A percentile compares a stretch with the other conserved stretches of the same genome.
Evolutionary conservation across 2,797 vertebrate species (phyloP).

Genomic region (Poecilia picta): DNA sequence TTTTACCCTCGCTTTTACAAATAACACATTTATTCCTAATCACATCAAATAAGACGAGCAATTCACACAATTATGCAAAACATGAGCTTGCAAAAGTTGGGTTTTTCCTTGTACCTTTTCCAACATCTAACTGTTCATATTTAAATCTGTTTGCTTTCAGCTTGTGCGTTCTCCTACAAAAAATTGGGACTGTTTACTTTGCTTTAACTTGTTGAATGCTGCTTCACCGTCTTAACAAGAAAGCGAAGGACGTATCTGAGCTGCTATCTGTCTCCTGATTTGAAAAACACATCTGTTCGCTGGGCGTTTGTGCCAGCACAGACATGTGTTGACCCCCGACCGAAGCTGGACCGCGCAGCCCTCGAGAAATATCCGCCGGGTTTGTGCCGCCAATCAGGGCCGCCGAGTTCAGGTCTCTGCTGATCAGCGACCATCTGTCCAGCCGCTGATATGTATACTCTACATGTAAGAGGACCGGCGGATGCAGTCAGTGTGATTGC

Average conservation of each 20-base stretch:
- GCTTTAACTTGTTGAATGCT: conserved; percentile 1
- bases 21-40: not conserved
- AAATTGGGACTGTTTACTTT: not conserved
- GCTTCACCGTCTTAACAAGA: conserved; percentile 14
- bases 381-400: conserved; percentile 38
- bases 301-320: conserved; percentile 45
- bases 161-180: not conserved
- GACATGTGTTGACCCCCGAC: conserved; percentile 66
- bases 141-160: not conserved
- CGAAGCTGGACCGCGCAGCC: conserved; percentile 39
- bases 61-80: not conserved
- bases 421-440: conserved; percentile 70
- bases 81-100: not conserved
- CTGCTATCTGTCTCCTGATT: conserved; percentile 36
- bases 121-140: too few species aligned
- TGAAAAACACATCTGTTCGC: conserved; percentile 63
- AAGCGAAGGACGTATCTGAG: conserved; percentile 1
- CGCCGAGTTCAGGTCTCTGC: conserved; percentile 52
- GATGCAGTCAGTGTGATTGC: conserved; percentile 25
- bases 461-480: conserved; percentile 27
- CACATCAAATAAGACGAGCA: not conserved
- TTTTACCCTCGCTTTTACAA: not conserved
- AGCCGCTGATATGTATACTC: conserved; percentile 7
- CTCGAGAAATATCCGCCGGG: conserved; percentile 54
- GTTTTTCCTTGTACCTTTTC: not conserved